These are phyloP conservation scores for Hiodon alosoides DNA, from an alignment of 2,113 vertebrate species.

Conservation along the genomic window DNA sequence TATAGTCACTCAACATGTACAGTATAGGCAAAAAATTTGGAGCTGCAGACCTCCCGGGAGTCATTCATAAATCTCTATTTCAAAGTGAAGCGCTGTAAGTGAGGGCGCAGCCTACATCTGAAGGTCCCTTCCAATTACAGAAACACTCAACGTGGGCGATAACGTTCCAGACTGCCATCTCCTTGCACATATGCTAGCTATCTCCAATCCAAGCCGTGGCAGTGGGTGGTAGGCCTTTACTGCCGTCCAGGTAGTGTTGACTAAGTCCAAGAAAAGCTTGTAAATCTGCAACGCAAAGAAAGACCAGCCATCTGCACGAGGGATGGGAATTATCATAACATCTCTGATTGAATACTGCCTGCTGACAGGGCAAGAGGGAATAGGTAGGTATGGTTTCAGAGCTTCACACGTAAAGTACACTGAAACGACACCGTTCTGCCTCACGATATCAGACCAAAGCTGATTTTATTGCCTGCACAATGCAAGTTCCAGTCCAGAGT, in stretches of 20 bases:
- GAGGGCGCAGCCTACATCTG: slow-evolving; percentile 18
- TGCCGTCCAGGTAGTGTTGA: slow-evolving; percentile 24
- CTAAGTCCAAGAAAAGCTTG: slow-evolving; percentile 35
- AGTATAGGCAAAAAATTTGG: background rate
- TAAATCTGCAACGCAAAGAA: slow-evolving; percentile 8
- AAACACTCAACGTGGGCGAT: too few relatives aligned
- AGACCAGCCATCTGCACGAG: slow-evolving; percentile 17
- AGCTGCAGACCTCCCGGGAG: slow-evolving; percentile 5
- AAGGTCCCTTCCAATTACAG: too few relatives aligned
- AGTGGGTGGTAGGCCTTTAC: slow-evolving; percentile 33
- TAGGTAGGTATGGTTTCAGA: slow-evolving; percentile 15
- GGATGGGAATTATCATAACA: slow-evolving; percentile 8
- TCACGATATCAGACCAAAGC: too few relatives aligned
- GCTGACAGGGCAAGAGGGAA: slow-evolving; percentile 38
- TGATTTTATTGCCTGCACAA: too few relatives aligned
- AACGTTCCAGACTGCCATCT: too few relatives aligned
- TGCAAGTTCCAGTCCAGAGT: too few relatives aligned
- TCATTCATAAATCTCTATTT: slow-evolving; percentile 41
- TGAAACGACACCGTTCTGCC: background rate
- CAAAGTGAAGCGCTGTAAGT: slow-evolving; percentile 35
- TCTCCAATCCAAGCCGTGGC: slow-evolving; percentile 20
- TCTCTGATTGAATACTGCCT: slow-evolving; percentile 30
- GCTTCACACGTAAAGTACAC: slow-evolving; percentile 13
- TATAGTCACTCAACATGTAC: background rate
- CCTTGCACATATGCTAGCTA: too few relatives aligned